A percentile compares a stretch with the other conserved stretches of the same genome.
Conservation (phyloP, 2,888 invertebrate species). For the Muschampia staudingeri region DNA sequence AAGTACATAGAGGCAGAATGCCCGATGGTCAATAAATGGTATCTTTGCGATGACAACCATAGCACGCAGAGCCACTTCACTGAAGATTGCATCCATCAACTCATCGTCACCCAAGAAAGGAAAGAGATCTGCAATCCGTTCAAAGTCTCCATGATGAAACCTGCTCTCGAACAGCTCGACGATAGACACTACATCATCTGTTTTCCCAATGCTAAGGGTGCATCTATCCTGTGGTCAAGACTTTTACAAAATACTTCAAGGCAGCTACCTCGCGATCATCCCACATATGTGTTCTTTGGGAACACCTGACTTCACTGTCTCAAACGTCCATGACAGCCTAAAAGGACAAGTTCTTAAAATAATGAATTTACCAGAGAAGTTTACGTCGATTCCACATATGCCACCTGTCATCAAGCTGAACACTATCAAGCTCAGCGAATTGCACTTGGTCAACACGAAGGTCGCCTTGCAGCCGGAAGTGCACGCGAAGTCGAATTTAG, state of each 20-base stretch:
- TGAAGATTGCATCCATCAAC: not conserved
- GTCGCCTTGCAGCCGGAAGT: not conserved
- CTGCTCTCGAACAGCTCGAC: slow-evolving; percentile 2
- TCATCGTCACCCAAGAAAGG: not conserved
- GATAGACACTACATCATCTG: not conserved
- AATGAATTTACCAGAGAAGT: not conserved
- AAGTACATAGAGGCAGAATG: slow-evolving; percentile 64
- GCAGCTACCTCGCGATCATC: not conserved
- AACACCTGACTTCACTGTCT: not conserved
- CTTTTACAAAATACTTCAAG: not conserved
- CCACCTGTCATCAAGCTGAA: not conserved
- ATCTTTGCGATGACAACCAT: slow-evolving; percentile 49
- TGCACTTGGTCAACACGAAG: not conserved
- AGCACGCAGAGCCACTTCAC: not conserved
- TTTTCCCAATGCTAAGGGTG: not conserved
- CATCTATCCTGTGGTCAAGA: not conserved
- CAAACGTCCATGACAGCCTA: not conserved
- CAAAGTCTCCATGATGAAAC: not conserved
- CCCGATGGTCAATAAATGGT: slow-evolving; percentile 54
- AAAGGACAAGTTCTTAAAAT: slow-evolving; percentile 8
- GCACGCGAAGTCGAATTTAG: not conserved
- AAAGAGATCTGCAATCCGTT: not conserved
- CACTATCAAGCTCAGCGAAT: not conserved
- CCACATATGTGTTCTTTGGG: not conserved
- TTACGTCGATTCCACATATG: not conserved